Percentiles rank a stretch among this genome's conserved stretches.
These are phyloP conservation scores for zebrafish (Danio rerio) DNA, from an alignment of 2,113 vertebrate genomes.

Conservation along the genomic window DNA sequence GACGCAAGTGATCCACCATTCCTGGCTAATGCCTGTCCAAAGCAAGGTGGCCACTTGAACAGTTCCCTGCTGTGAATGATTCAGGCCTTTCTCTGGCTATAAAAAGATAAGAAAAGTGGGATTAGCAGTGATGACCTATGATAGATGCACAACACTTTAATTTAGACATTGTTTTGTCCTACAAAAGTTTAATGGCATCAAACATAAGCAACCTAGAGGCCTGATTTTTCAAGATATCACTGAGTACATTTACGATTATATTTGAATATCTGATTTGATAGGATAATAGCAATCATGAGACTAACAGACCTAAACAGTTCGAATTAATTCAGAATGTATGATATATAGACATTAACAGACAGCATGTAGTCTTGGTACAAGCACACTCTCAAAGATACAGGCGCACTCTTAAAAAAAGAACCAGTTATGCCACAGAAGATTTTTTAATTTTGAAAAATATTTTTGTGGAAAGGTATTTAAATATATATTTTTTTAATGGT, in stretches of 20 bases:
- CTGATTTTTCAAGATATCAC: neutral
- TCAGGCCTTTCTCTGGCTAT: neutral
- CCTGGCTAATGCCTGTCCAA: slow-evolving; percentile 71
- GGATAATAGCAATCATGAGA: too few relatives aligned
- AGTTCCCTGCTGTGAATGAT: slow-evolving; percentile 13
- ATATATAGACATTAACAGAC: too few relatives aligned
- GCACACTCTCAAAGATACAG: neutral
- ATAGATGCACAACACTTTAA: neutral
- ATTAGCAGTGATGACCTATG: neutral
- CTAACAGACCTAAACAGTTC: neutral
- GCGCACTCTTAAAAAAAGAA: neutral
- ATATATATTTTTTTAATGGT: too few relatives aligned
- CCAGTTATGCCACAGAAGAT: too few relatives aligned
- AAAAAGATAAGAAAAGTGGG: neutral
- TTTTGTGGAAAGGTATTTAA: too few relatives aligned
- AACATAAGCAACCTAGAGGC: neutral
- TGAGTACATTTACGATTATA: neutral
- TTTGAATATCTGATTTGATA: too few relatives aligned
- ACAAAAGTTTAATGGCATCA: neutral
- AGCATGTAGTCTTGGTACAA: neutral
- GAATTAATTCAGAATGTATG: neutral
- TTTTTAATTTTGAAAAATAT: too few relatives aligned
- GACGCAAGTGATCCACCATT: slow-evolving; percentile 96
- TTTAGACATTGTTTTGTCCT: neutral
- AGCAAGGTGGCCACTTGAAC: neutral